Evolutionary conservation across 2,888 invertebrate genomes (phyloP), one percentile per base, ranked within the genome.

Genomic region (Sialis lutaria): DNA sequence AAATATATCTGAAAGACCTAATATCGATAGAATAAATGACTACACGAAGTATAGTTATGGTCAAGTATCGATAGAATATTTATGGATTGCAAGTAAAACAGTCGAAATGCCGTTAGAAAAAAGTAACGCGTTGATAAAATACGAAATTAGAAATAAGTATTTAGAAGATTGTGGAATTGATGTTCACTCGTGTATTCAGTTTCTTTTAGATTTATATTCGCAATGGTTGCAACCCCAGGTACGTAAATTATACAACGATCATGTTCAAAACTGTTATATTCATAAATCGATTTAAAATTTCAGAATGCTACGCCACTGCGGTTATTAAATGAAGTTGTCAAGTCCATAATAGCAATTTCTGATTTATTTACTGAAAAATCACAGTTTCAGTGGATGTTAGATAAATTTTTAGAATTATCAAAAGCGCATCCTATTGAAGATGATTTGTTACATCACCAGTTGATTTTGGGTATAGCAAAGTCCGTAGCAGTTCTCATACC

Each of bases 111-210:
- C 67, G 37, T 68, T 70, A 48, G 64, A 72, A 6, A 60, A 64
- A 40, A 60, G 60, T 40, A 31, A 49, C 10, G 57, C 60, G 6
- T 53, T 53, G 6, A 50, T 57, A 47, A 50, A 59, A 12, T 64
- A 57, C 52, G 54, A 55, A 31, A 58, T 57, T 42, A 55, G 65
- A 33, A 60, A 56, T 44, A 67, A 67, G 49, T 65, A 68, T 51
- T 56, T 70, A 42, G 63, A 72, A 43, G 67, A 68, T 44, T 76
- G 75, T 51, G 82, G 79, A 8, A 72, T 96, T 35, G 95, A 96
- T 65, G 73, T 93, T 33, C 85, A 87, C 62, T 96, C 95, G 49
- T 96, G 95, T 65, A 67, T 95, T 46, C 90, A 91, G 61, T 82
- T 96, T 59, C 70, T 96, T 12, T 77, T 92, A 62, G 95, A 96